These are phyloP conservation scores for Yponomeuta cagnagella DNA, from an alignment of 2,888 invertebrate species.

Conservation along the genomic window DNA sequence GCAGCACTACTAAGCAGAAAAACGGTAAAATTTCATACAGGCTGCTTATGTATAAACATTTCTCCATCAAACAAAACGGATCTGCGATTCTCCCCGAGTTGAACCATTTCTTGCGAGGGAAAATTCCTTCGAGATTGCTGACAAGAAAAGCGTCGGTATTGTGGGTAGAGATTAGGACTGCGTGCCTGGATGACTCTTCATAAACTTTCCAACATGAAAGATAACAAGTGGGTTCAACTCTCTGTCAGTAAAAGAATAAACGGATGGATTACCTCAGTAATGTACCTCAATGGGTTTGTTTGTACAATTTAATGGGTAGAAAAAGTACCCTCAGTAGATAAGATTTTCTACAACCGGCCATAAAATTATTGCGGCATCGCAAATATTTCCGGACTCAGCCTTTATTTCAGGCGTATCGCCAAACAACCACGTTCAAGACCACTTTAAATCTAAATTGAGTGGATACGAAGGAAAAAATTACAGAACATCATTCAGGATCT, in stretches of 20 bases:
- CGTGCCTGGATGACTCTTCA: too few relatives aligned
- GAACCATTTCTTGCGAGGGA: too few relatives aligned
- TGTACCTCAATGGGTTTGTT: neutral
- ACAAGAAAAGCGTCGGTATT: too few relatives aligned
- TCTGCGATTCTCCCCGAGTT: too few relatives aligned
- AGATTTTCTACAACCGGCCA: neutral
- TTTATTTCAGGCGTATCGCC: neutral
- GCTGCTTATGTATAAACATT: too few relatives aligned
- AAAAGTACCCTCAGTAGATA: neutral
- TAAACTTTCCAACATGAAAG: too few relatives aligned
- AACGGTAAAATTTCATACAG: too few relatives aligned
- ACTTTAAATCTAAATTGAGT: conserved; percentile 9
- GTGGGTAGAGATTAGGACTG: too few relatives aligned
- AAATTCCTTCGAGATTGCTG: too few relatives aligned
- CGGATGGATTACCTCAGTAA: neutral
- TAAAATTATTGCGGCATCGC: neutral
- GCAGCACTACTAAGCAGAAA: too few relatives aligned
- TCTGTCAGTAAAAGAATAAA: neutral
- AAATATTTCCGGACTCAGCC: neutral
- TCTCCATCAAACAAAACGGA: too few relatives aligned
- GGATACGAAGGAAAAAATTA: neutral
- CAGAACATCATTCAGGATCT: neutral
- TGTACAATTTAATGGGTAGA: neutral
- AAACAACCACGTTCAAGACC: conserved; percentile 4
- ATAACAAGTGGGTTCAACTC: too few relatives aligned